Evolutionary conservation across 2,113 vertebrate genomes (phyloP).

Genomic region (Misgurnus anguillicaudatus): DNA sequence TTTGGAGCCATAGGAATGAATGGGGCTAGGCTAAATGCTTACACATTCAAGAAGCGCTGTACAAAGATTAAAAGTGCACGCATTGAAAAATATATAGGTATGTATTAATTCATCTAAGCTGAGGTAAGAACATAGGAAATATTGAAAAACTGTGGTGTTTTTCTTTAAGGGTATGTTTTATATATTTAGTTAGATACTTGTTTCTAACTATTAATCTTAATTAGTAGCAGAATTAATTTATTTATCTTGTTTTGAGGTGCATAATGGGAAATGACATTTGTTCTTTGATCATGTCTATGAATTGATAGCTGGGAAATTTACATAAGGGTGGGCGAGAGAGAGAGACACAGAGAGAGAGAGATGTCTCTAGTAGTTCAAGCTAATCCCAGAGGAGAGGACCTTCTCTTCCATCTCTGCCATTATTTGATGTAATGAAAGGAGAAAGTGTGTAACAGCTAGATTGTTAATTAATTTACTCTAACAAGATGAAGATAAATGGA

Average conservation of each 20-base stretch:
- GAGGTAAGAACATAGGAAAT: too few species aligned
- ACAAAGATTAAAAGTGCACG: too few species aligned
- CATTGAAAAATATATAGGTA: too few species aligned
- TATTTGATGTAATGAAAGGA: constrained; percentile 99
- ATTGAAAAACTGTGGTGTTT: too few species aligned
- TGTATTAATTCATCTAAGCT: too few species aligned
- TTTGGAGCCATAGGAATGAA: too few species aligned
- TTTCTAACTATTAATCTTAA: not conserved
- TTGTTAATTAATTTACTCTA: constrained; percentile 99
- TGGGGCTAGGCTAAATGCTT: too few species aligned
- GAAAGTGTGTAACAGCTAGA: constrained; percentile 95
- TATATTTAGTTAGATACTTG: too few species aligned
- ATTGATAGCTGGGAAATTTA: constrained; percentile 4
- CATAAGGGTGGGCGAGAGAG: not conserved
- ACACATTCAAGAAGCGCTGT: too few species aligned
- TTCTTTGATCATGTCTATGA: not conserved
- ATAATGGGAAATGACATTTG: constrained; percentile 3
- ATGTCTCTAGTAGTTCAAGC: constrained; percentile 64
- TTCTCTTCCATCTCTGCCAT: constrained; percentile 83
- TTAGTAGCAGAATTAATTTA: not conserved
- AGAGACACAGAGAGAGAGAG: constrained; percentile 47
- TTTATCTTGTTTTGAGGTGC: not conserved
- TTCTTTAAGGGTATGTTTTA: too few species aligned
- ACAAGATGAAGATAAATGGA: constrained; percentile 99
- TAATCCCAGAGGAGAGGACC: constrained; percentile 75